phyloP scores from a whole-genome alignment of 2,113 vertebrate genomes.

The Ochotona princeps region DNA sequence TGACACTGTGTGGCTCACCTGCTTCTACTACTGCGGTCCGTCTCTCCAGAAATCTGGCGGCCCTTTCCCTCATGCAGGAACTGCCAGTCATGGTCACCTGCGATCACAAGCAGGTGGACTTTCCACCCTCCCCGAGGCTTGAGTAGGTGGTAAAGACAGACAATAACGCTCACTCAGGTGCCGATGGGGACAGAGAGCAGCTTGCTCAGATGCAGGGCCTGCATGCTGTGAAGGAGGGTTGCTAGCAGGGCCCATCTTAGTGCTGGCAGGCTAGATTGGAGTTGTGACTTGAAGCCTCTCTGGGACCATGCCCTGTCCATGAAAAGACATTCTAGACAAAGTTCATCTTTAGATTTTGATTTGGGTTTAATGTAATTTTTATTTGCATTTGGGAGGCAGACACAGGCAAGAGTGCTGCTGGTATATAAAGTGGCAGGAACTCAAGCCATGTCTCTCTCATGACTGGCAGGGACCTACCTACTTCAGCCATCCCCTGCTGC shows the following conservation, averaged over 20 bases:
- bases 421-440: too few species aligned
- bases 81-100: too few species aligned
- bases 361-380: too few species aligned
- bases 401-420: too few species aligned
- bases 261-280: background rate
- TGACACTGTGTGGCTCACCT: rapidly evolving
- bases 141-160: background rate
- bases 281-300: background rate
- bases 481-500: too few species aligned
- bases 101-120: too few species aligned
- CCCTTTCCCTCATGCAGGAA: too few species aligned
- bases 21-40: background rate
- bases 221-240: background rate
- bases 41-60: too few species aligned
- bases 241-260: background rate
- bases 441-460: too few species aligned
- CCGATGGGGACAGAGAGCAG: rapidly evolving
- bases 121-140: too few species aligned
- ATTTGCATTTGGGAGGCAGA: too few species aligned
- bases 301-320: background rate
- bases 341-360: background rate
- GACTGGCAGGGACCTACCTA: too few species aligned
- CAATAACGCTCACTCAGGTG: background rate
- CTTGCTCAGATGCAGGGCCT: rapidly evolving
- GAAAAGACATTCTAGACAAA: background rate